phyloP scores from a whole-genome alignment of 2,113 vertebrate species.

The Dromas ardeola region DNA sequence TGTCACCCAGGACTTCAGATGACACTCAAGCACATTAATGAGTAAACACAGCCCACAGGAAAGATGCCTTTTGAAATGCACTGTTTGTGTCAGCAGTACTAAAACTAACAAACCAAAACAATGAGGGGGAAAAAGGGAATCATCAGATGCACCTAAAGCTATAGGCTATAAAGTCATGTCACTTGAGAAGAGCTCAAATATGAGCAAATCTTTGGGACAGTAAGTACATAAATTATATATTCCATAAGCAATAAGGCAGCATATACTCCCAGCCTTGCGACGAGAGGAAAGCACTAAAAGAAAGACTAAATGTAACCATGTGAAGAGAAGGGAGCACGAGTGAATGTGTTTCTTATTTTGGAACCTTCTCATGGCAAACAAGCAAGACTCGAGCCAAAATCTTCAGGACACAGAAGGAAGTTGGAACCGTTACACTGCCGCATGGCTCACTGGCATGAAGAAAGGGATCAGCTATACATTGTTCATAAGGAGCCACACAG shows the following conservation, averaged over 20 bases:
- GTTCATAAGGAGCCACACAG: conserved; percentile 20
- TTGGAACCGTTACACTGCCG: not conserved
- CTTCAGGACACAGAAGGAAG: conserved; percentile 43
- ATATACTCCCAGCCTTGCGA: not conserved
- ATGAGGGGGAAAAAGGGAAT: not conserved
- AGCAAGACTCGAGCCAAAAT: conserved; percentile 24
- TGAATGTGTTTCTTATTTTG: conserved; percentile 51
- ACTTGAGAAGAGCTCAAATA: not conserved
- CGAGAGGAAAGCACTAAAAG: not conserved
- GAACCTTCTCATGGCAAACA: conserved; percentile 51
- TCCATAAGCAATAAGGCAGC: not conserved
- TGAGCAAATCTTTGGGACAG: not conserved
- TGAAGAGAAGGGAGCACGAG: conserved; percentile 2
- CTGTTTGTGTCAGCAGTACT: conserved; percentile 50
- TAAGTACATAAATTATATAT: not conserved
- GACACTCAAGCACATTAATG: conserved; percentile 57
- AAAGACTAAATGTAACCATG: conserved; percentile 23
- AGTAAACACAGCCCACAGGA: conserved; percentile 63
- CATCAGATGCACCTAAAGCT: conserved; percentile 34
- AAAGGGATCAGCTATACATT: conserved; percentile 17
- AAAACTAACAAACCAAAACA: conserved; percentile 52
- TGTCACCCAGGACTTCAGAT: conserved; percentile 46
- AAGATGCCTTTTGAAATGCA: conserved; percentile 44
- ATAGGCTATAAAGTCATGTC: not conserved
- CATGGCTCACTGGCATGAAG: conserved; percentile 28